A percentile compares a stretch with the other conserved stretches of the same genome.
Conservation (phyloP, 2,797 vertebrate genomes). For the Alcedo quadribrachys region DNA sequence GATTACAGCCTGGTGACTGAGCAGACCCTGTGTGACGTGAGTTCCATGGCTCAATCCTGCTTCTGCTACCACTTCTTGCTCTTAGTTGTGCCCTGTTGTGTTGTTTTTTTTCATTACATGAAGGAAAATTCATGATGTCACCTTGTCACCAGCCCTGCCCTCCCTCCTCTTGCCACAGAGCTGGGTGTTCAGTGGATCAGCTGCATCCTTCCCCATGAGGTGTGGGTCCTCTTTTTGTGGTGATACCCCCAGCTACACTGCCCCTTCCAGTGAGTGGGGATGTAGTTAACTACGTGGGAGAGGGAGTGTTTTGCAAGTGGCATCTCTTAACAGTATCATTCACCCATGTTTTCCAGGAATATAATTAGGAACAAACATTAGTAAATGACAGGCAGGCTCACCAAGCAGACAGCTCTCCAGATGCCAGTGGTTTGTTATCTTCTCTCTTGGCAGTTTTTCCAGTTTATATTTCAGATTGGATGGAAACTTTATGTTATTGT, state of each 20-base stretch:
- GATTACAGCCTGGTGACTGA: not conserved
- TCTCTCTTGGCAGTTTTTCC: conserved; percentile 32
- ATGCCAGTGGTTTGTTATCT: conserved; percentile 45
- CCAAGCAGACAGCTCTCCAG: conserved; percentile 48
- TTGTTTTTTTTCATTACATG: not conserved
- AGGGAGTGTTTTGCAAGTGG: not conserved
- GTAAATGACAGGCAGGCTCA: conserved; percentile 18
- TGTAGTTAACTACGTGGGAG: not conserved
- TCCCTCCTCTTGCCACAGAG: not conserved
- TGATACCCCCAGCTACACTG: not conserved
- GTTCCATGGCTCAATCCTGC: not conserved
- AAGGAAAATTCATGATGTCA: not conserved
- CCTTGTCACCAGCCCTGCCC: not conserved
- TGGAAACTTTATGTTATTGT: not conserved
- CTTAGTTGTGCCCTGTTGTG: not conserved
- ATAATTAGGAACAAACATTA: conserved; percentile 56
- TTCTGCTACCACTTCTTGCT: not conserved
- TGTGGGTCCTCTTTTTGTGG: not conserved
- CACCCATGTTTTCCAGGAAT: conserved; percentile 1
- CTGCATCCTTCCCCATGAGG: not conserved
- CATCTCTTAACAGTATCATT: not conserved
- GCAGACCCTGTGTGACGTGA: not conserved
- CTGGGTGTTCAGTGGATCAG: not conserved
- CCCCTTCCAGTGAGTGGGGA: not conserved
- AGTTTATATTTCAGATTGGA: not conserved